Conservation (phyloP, 2,888 invertebrate genomes). For the Eupithecia subfuscata region DNA sequence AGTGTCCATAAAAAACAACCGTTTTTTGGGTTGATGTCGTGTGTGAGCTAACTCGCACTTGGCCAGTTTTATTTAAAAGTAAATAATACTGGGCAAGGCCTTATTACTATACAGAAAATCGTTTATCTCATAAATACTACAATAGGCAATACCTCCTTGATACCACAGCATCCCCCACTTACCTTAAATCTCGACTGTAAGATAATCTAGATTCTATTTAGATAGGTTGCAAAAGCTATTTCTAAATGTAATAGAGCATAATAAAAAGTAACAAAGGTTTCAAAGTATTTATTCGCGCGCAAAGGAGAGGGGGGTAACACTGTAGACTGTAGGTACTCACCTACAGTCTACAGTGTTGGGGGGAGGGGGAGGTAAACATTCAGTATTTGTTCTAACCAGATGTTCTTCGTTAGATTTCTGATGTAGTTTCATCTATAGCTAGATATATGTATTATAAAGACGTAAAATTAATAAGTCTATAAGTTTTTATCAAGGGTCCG, state of each 20-base stretch:
- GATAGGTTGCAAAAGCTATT: not conserved
- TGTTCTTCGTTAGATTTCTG: not conserved
- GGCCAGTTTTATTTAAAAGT: too few relatives aligned
- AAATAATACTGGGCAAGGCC: too few relatives aligned
- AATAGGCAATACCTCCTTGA: not conserved
- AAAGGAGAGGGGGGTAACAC: not conserved
- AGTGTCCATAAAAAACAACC: too few relatives aligned
- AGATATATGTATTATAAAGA: too few relatives aligned
- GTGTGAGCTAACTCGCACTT: too few relatives aligned
- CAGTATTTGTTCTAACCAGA: not conserved
- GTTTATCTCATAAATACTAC: not conserved
- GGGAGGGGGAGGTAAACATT: not conserved
- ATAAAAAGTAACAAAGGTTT: not conserved
- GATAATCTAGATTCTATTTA: slow-evolving; percentile 5
- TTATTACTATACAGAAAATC: not conserved
- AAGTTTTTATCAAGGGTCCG: too few relatives aligned
- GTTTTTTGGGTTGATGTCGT: too few relatives aligned
- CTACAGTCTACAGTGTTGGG: too few relatives aligned
- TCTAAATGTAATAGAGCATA: not conserved
- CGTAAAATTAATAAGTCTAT: too few relatives aligned
- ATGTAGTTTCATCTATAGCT: not conserved
- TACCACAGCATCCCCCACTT: not conserved
- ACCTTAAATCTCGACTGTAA: not conserved
- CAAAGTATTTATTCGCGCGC: not conserved
- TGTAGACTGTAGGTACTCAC: slow-evolving; percentile 1